Base-by-base conservation (phyloP, 2,797 vertebrate genomes). In the Anableps anableps region DNA sequence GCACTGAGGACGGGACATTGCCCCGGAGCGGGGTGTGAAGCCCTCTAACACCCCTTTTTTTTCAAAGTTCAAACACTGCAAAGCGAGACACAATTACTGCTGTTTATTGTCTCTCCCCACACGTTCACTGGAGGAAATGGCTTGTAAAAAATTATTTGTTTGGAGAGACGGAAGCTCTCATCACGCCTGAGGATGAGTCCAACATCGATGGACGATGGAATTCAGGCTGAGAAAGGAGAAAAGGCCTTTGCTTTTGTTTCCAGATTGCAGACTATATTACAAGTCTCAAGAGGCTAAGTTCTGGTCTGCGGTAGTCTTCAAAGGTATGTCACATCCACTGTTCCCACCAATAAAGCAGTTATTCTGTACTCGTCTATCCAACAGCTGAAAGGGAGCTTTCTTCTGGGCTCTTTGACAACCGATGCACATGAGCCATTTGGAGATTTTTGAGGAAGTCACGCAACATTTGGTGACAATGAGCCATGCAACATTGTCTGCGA, bases 91-190 rank as follows among this genome's bases (percentile, higher is more conserved):
- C 91, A 88, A 94, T 96, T 94, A 93, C 82, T 78, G 72, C 78
- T 93, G 92, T 95, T 94, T 96, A 94, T 94, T 93, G 90, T 91
- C 87, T 84, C 88, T 90, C 81, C 76, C 85, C 48, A 86, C 82
- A 83, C 41, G 48, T 85, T 94, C 85, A 66, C 73, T 80, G 77
- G 81, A 85, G 90, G 89, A 90, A 92, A 93, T 92, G 91, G 90
- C 91, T 88, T 84, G 90, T 92, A 93, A 91, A 26, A 91, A 91
- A 75, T 83, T 83, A 93, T 93, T 94, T 94, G 93, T 93, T 95
- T 95, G 88, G 74, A 91, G 85, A 91, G 75, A 58, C 74, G 43
- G 68, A 72, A 68, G 80, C 53, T 81, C 78, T 80, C 72, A 85
- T 86, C 85, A 74, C 58, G 72, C n/a, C 74, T 72, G 50, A 26